phyloP scores from a whole-genome alignment of 2,113 vertebrate species.

The Tragelaphus imberbis region DNA sequence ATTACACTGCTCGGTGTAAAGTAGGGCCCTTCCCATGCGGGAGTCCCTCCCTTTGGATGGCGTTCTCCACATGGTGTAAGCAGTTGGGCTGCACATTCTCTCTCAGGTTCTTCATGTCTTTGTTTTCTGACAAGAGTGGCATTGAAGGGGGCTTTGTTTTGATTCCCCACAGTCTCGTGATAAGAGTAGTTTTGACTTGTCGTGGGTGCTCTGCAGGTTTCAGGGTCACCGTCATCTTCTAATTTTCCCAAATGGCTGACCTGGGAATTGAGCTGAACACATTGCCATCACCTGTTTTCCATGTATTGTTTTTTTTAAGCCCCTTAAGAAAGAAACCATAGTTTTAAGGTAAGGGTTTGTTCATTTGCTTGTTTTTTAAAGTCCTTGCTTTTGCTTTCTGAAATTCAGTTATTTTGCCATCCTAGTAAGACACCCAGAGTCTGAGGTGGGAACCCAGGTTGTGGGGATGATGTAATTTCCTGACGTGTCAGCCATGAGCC shows the following conservation, averaged over 20 bases:
- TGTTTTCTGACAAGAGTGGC: slow-evolving; percentile 12
- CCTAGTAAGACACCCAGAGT: background rate
- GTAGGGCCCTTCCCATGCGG: background rate
- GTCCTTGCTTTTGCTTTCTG: background rate
- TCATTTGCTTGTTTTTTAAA: background rate
- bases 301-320: background rate
- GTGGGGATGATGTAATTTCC: slow-evolving; percentile 3
- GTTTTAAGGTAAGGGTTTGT: background rate
- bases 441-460: background rate
- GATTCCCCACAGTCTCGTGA: background rate
- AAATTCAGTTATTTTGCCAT: background rate
- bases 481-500: background rate
- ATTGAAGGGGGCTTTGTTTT: slow-evolving; percentile 5
- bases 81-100: background rate
- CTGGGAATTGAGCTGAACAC: background rate
- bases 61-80: background rate
- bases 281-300: background rate
- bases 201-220: background rate
- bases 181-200: slow-evolving; percentile 25
- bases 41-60: background rate
- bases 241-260: background rate
- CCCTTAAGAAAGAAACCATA: background rate
- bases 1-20: background rate
- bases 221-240: background rate
- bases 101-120: background rate